Base-by-base conservation (phyloP, 2,113 vertebrate genomes). In the Desmodus rotundus region DNA sequence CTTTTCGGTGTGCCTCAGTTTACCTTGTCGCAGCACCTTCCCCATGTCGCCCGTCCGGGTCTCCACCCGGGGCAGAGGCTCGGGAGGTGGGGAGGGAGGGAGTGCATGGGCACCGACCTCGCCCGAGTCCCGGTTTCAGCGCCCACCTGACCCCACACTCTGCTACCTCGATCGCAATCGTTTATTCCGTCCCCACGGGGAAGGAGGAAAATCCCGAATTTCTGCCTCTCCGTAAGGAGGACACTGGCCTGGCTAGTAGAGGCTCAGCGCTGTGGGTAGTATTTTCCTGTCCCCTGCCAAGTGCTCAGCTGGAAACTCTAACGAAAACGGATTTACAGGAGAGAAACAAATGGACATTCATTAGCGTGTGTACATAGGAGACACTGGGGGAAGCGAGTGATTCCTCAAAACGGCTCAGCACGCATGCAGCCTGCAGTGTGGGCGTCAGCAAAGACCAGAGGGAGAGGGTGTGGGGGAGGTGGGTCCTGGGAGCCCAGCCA, bases 331-430 rank as follows among this genome's bases (percentile, higher is more conserved):
- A 26, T 20, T 43, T 6, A n/a, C 15, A 13, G 17, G 65, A 70
- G 50, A 58, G 33, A 67, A 47, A 15, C 77, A 47, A n/a, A 31
- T 1, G 1, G 3, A 17, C 19, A 10, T 17, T 36, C 5, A 8
- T 14, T 14, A 19, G 24, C 1, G 1, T 1, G 38, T 2, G 2
- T 9, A 0, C 7, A 0, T 0, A 1, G 54, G 70, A 76, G 54
- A 26, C 20, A 5, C 54, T 31, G 7, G 31, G 85, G 31, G 20
- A 19, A 61, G 26, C 4, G 38, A 31, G 36, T 1, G 3, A 19
- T 10, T 19, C 26, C 5, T 10, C 22, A 4, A 10, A 33, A 3
- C 1, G 68, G 85, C 68, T 56, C 8, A 16, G 31, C 9, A 1
- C 38, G 31, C 9, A 1, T 28, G 31, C 47, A 12, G 19, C 26